phyloP scores from a whole-genome alignment of 92 coral and sea anemone genomes.

The Epizoanthus scotinus region DNA sequence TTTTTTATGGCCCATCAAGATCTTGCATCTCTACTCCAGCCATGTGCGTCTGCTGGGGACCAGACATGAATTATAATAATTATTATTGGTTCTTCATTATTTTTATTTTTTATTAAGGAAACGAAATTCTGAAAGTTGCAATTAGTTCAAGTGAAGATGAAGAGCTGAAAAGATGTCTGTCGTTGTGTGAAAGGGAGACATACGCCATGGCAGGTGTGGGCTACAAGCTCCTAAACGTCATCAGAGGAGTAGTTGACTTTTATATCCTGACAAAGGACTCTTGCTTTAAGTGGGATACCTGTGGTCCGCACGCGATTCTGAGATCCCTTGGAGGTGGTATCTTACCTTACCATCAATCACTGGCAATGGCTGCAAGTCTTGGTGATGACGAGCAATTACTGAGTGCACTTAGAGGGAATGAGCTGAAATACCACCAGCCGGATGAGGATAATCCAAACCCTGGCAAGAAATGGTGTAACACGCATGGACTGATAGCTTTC shows the following conservation, averaged over 20 bases:
- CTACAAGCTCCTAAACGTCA: conserved; percentile 69
- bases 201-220: conserved; percentile 71
- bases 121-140: conserved; percentile 40
- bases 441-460: conserved; percentile 35
- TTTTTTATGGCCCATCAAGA: too few species aligned
- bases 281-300: conserved; percentile 81
- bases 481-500: conserved; percentile 67
- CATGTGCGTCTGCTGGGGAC: too few species aligned
- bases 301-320: conserved; percentile 79
- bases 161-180: conserved; percentile 39
- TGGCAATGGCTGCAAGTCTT: conserved; percentile 30
- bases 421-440: conserved; percentile 56
- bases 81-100: background rate
- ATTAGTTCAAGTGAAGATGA: conserved; percentile 65
- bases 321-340: conserved; percentile 70
- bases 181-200: conserved; percentile 34
- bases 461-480: conserved; percentile 71
- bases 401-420: conserved; percentile 42
- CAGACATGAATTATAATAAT: too few species aligned
- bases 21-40: too few species aligned
- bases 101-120: conserved; percentile 2
- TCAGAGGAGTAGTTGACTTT: conserved; percentile 61
- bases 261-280: conserved; percentile 67
- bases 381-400: conserved; percentile 7
- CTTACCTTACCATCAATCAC: conserved; percentile 44